Base-by-base conservation (phyloP, 2,113 vertebrate species). In the Numenius arquata region DNA sequence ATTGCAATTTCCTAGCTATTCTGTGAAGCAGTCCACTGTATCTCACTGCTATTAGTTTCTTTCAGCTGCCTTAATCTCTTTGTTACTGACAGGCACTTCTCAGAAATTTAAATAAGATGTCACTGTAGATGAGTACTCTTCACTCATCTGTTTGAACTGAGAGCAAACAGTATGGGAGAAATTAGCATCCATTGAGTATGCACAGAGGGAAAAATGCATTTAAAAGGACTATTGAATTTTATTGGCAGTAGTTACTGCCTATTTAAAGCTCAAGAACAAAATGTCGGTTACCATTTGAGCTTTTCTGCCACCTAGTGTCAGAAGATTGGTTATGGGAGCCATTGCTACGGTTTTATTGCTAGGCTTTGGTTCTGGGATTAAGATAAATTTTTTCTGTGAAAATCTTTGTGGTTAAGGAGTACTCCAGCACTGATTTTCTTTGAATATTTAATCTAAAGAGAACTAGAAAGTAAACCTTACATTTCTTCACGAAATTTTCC, bases 261-360 rank as follows among this genome's bases (percentile, higher is more conserved):
- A 1, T 32, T 38, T 20, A 6, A 0, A 25, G 14, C 0, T 0
- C 3, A 1, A 23, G 22, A 43, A 12, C 8, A 13, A 80, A 76
- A 22, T 0, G 1, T 1, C 7, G 19, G 12, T 55, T 86, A 65
- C 9, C 7, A 12, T 32, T 79, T 66, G 88, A 62, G 17, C 47
- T 95, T 76, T 93, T 76, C 93, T 95, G 93, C 77, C 91, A 85
- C 80, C 95, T 95, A 70, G 85, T 83, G 96, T 70, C 56, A 59
- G 12, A 61, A 23, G 8, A 4, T 66, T n/a, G 18, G 2, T 30
- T 32, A 5, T 1, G 11, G 7, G 6, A 17, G 12, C 2, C 30
- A 7, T 5, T 14, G n/a, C 5, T 25, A 1, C 0, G 0, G 5
- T 12, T 43, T 34, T 34, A 1, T 23, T 7, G 3, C 8, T 11